phyloP scores from a whole-genome alignment of 2,888 invertebrate species.

The Volucella zonaria region DNA sequence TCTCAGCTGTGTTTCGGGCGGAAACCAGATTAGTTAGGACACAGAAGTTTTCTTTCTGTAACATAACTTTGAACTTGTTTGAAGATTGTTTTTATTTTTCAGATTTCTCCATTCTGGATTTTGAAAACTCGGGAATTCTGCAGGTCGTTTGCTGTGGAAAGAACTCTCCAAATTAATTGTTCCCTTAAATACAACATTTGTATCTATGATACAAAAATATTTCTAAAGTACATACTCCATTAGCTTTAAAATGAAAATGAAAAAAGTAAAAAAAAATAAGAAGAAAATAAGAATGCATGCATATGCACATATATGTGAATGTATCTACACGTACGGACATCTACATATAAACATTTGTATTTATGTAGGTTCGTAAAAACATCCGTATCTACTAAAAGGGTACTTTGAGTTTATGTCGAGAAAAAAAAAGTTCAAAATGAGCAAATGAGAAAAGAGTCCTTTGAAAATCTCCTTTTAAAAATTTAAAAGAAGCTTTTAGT shows the following conservation, averaged over 20 bases:
- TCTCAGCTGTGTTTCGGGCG: no score
- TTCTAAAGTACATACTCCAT: conserved; percentile 28
- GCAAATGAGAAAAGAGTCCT: conserved; percentile 61
- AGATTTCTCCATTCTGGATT: no score
- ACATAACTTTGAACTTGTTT: no score
- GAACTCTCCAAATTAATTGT: not conserved
- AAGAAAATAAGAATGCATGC: not conserved
- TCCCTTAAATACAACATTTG: not conserved
- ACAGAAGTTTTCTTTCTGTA: no score
- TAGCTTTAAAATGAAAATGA: conserved; percentile 33
- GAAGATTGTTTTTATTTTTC: no score
- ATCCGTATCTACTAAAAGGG: conserved; percentile 58
- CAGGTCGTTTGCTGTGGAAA: no score
- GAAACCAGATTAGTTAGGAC: no score
- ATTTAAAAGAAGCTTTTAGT: conserved; percentile 83
- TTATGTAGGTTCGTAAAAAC: not conserved
- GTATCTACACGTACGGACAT: conserved; percentile 9
- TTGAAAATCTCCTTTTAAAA: conserved; percentile 78
- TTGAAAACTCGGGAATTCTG: no score
- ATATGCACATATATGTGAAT: not conserved
- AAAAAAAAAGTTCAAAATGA: conserved; percentile 44
- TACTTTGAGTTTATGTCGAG: conserved; percentile 53
- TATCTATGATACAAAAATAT: not conserved
- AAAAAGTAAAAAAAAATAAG: not conserved
- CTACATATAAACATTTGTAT: conserved; percentile 13